Conservation (phyloP, 2,888 invertebrate genomes). For the Dryomyza anilis region DNA sequence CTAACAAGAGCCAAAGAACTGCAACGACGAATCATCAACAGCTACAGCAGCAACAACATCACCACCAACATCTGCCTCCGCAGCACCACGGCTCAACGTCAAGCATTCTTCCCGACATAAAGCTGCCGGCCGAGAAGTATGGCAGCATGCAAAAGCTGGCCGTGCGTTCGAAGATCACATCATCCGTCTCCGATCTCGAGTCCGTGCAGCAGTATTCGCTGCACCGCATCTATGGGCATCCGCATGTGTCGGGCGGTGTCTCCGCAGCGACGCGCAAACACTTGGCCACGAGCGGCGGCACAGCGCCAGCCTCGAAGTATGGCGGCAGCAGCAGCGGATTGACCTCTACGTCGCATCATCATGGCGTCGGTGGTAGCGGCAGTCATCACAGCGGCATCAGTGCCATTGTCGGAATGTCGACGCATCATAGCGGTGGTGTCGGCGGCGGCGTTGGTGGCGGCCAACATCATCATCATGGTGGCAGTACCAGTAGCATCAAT, state of each 20-base stretch:
- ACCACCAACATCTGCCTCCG: neutral
- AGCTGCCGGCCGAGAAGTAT: constrained; percentile 58
- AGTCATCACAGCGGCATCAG: constrained; percentile 17
- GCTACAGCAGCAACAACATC: constrained; percentile 25
- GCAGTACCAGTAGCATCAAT: constrained; percentile 4
- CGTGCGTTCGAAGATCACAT: constrained; percentile 57
- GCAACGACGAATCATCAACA: constrained; percentile 35
- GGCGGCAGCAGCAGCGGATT: constrained; percentile 43
- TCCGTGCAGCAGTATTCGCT: constrained; percentile 60
- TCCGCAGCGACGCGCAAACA: constrained; percentile 57
- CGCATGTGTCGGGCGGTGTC: constrained; percentile 32
- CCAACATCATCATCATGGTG: constrained; percentile 40
- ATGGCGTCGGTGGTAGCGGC: constrained; percentile 46
- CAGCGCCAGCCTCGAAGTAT: constrained; percentile 51
- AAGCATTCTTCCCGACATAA: constrained; percentile 60
- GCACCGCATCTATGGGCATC: constrained; percentile 57
- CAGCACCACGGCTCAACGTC: constrained; percentile 48
- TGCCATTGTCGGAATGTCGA: constrained; percentile 35
- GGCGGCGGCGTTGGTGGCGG: constrained; percentile 49
- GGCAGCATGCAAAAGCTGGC: constrained; percentile 60
- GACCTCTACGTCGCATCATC: constrained; percentile 46
- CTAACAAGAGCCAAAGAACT: constrained; percentile 40
- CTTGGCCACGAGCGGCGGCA: constrained; percentile 45
- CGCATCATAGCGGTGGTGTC: constrained; percentile 55
- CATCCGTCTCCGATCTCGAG: constrained; percentile 60